Percentiles rank a stretch among this genome's conserved stretches.
These are phyloP conservation scores for Tetrao urogallus DNA, from an alignment of 2,113 vertebrate species.

Conservation along the genomic window DNA sequence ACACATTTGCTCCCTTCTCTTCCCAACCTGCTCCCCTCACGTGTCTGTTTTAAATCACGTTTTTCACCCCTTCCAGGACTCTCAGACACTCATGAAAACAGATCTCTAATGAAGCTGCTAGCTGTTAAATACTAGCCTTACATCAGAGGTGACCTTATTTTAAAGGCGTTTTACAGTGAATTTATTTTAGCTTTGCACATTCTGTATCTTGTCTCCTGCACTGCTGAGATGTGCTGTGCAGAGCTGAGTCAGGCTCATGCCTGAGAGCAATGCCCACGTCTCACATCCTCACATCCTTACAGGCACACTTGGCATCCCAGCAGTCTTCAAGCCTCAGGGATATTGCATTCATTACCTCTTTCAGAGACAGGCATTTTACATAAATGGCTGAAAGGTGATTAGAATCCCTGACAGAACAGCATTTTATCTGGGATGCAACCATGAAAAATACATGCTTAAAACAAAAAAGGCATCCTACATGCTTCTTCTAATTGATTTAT, in stretches of 20 bases:
- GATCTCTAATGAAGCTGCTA: slow-evolving; percentile 55
- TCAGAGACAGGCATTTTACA: slow-evolving; percentile 61
- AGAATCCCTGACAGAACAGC: slow-evolving; percentile 57
- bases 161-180: not conserved
- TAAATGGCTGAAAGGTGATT: slow-evolving; percentile 62
- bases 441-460: slow-evolving; percentile 37
- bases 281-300: slow-evolving; percentile 36
- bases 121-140: slow-evolving; percentile 35
- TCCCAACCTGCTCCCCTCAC: slow-evolving; percentile 41
- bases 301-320: slow-evolving; percentile 49
- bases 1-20: slow-evolving; percentile 16
- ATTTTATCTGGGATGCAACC: slow-evolving; percentile 50
- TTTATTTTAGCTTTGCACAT: slow-evolving; percentile 33
- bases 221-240: rapidly evolving
- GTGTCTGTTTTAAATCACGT: slow-evolving; percentile 46
- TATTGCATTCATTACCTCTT: slow-evolving; percentile 49
- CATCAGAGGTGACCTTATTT: slow-evolving; percentile 57
- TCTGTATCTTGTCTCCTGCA: not conserved
- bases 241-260: not conserved
- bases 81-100: not conserved
- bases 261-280: slow-evolving; percentile 14
- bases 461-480: slow-evolving; percentile 35
- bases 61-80: slow-evolving; percentile 41
- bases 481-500: slow-evolving; percentile 39
- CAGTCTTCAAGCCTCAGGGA: slow-evolving; percentile 55